A percentile compares a stretch with the other conserved stretches of the same genome.
These are phyloP conservation scores for Leucophora obtusa DNA, from an alignment of 2,888 invertebrate genomes.

Conservation along the genomic window DNA sequence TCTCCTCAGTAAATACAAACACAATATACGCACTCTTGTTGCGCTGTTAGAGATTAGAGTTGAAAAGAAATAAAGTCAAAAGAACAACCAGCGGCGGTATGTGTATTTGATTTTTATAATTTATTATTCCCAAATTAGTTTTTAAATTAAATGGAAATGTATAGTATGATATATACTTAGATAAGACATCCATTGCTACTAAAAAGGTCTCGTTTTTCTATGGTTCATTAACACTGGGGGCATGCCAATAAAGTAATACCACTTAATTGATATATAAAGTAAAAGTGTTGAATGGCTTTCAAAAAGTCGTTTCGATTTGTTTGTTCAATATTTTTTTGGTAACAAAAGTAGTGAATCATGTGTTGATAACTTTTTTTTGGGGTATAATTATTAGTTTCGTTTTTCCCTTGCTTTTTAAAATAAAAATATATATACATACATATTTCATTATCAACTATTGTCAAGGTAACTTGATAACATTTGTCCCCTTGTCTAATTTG, in stretches of 20 bases:
- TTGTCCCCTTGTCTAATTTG: background rate
- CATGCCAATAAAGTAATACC: background rate
- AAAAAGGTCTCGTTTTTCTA: conserved; percentile 15
- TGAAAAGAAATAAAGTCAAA: background rate
- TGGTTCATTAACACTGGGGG: conserved; percentile 46
- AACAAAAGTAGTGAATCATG: background rate
- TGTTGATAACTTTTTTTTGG: background rate
- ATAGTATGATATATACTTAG: conserved; percentile 16
- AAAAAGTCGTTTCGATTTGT: background rate
- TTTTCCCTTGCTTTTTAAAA: background rate
- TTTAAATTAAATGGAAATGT: conserved; percentile 25
- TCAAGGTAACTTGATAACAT: conserved; percentile 36
- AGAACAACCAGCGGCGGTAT: background rate
- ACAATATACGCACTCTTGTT: conserved; percentile 14
- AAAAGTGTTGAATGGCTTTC: background rate
- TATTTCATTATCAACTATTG: conserved; percentile 3
- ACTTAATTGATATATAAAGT: background rate
- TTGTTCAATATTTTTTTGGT: conserved; percentile 8
- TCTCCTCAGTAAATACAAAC: background rate
- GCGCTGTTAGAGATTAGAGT: conserved; percentile 5
- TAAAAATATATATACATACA: background rate
- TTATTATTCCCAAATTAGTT: conserved; percentile 21
- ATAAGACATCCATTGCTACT: background rate
- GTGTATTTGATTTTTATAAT: conserved; percentile 13
- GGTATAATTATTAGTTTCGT: conserved; percentile 2